These are phyloP conservation scores for Artemia sp. DNA, from an alignment of 2,888 invertebrate species.

Conservation along the genomic window DNA sequence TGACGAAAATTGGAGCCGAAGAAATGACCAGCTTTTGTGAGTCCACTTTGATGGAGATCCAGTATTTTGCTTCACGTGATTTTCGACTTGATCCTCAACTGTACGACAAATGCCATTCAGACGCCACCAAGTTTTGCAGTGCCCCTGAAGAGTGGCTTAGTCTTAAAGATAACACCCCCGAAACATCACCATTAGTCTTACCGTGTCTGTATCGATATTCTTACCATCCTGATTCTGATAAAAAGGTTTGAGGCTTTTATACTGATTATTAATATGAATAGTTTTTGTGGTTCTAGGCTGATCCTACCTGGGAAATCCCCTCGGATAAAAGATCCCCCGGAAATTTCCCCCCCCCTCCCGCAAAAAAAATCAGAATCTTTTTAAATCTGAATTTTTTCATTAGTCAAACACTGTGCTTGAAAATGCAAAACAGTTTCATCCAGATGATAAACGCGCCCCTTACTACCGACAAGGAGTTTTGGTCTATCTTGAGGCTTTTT, in stretches of 20 bases:
- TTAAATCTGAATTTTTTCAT: not conserved
- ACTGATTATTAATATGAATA: too few relatives aligned
- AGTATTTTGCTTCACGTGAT: constrained; percentile 89
- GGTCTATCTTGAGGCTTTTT: too few relatives aligned
- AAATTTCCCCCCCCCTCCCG: not conserved
- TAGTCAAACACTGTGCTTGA: too few relatives aligned
- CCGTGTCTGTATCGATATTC: constrained; percentile 66
- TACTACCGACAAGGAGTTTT: too few relatives aligned
- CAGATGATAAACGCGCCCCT: too few relatives aligned
- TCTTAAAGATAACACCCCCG: constrained; percentile 47
- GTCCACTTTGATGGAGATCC: constrained; percentile 76
- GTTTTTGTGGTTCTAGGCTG: too few relatives aligned
- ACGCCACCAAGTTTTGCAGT: constrained; percentile 64
- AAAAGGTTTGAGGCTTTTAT: constrained; percentile 3
- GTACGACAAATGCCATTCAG: constrained; percentile 68
- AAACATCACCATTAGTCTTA: constrained; percentile 62
- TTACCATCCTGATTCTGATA: constrained; percentile 30
- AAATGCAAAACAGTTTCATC: too few relatives aligned
- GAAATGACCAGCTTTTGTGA: constrained; percentile 79
- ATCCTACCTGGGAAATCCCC: too few relatives aligned
- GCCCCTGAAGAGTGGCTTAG: constrained; percentile 59
- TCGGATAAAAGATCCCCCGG: not conserved
- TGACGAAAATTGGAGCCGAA: constrained; percentile 52
- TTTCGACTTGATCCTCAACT: constrained; percentile 78
- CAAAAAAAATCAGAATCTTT: constrained; percentile 12